Base-by-base conservation (phyloP, 2,797 vertebrate species). In the Macropus fuliginosus region DNA sequence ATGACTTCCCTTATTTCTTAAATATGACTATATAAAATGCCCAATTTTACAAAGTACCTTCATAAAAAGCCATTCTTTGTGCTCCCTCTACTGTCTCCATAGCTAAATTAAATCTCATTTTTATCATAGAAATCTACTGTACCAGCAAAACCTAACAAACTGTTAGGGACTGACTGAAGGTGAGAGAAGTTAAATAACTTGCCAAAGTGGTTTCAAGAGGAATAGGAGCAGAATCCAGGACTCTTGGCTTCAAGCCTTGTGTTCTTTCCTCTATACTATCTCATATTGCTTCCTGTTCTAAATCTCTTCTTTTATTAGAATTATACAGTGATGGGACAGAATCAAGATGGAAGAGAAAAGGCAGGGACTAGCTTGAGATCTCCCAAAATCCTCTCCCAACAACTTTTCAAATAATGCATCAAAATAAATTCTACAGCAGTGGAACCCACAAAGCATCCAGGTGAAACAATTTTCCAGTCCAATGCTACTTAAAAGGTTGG, bases 41-140 rank as follows among this genome's bases (percentile, higher is more conserved):
- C 59, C 50, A 55, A 55, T 94, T 0, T 1, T 66, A 81, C 91
- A 55, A 66, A 56, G 46, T 21, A 93, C 46, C 54, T 8, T 2
- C 29, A 94, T n/a, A 91, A 52, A 97, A 96, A 96, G 11, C 93
- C 93, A 95, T 27, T 0, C 92, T 62, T 96, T 94, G 95, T 97
- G 94, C 55, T 92, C 94, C 95, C 96, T 93, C 94, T 97, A 55
- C 94, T 95, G 97, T 89, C 55, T 93, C 56, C 87, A 54, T 0
- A 92, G 91, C 4, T 92, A 93, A 3, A 46, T 10, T n/a, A 57
- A 93, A 95, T 34, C 13, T 12, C n/a, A 55, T 11, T 94, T 14
- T 14, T 92, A 56, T 50, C 62, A 74, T 6, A 54, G 27, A 95
- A 87, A 81, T 40, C 8, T 54, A 24, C 91, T 57, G 21, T 56